These are phyloP conservation scores for Cynodonichthys magdalenae DNA, from an alignment of 2,797 vertebrate genomes.

Conservation along the genomic window DNA sequence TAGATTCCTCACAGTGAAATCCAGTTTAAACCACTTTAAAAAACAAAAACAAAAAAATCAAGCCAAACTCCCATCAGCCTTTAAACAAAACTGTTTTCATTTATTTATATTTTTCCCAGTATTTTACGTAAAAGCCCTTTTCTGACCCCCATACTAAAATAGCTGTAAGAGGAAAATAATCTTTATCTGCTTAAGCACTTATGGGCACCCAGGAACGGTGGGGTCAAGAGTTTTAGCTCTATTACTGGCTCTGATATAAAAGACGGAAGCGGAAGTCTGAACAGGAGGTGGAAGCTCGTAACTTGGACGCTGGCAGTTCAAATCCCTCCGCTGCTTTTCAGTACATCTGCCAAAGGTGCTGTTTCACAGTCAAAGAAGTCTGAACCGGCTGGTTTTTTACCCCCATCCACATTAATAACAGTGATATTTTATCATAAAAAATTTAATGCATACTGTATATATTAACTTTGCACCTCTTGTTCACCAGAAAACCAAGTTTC, in stretches of 20 bases:
- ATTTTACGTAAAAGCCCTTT: constrained; percentile 58
- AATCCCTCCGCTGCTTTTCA: constrained; percentile 49
- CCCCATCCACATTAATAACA: not conserved
- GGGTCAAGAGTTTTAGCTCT: constrained; percentile 59
- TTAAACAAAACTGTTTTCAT: constrained; percentile 38
- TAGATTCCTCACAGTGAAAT: constrained; percentile 32
- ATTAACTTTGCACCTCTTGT: not conserved
- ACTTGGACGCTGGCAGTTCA: constrained; percentile 53
- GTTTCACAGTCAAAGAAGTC: constrained; percentile 23
- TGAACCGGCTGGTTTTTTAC: constrained; percentile 16
- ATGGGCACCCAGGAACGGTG: constrained; percentile 45
- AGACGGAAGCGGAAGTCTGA: constrained; percentile 36
- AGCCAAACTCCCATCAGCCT: constrained; percentile 25
- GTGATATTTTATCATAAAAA: not conserved
- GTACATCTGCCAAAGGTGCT: constrained; percentile 47
- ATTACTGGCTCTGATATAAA: constrained; percentile 52
- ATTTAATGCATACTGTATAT: too few relatives aligned
- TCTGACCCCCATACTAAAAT: constrained; percentile 49
- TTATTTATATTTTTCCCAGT: constrained; percentile 3
- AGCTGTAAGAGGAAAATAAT: constrained; percentile 54
- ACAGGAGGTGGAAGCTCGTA: constrained; percentile 55
- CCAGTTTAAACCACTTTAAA: constrained; percentile 28
- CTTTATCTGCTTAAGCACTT: constrained; percentile 68
- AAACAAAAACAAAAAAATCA: too few relatives aligned
- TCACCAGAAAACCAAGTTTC: not conserved